Percentiles rank a stretch among this genome's conserved stretches.
These are phyloP conservation scores for Catotricha subobsoleta DNA, from an alignment of 2,888 invertebrate species.

Conservation along the genomic window DNA sequence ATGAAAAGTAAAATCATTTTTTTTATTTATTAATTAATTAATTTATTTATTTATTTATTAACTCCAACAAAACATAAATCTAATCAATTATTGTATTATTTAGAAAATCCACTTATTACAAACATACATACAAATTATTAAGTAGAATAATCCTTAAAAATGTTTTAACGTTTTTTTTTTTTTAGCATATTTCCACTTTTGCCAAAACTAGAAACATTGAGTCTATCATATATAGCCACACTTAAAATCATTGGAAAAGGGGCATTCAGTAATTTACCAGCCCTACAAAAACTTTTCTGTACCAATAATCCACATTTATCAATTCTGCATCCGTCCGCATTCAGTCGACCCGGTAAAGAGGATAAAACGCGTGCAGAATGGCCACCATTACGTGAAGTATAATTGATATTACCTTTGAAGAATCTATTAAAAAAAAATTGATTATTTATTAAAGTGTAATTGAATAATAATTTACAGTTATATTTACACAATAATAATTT, in stretches of 20 bases:
- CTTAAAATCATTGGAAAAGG: slow-evolving; percentile 37
- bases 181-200: slow-evolving; percentile 47
- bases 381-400: slow-evolving; percentile 38
- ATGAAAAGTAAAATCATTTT: slow-evolving; percentile 22
- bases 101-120: too few species aligned
- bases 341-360: slow-evolving; percentile 33
- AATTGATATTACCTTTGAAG: not conserved
- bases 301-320: slow-evolving; percentile 43
- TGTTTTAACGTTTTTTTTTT: slow-evolving; percentile 8
- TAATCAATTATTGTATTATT: too few species aligned
- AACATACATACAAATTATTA: too few species aligned
- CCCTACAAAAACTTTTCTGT: slow-evolving; percentile 39
- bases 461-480: slow-evolving; percentile 32
- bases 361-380: slow-evolving; percentile 36
- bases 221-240: slow-evolving; percentile 47
- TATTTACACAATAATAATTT: slow-evolving; percentile 52
- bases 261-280: slow-evolving; percentile 32
- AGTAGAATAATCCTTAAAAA: too few species aligned
- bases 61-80: too few species aligned
- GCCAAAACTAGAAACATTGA: slow-evolving; percentile 40
- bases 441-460: not conserved
- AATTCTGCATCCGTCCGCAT: slow-evolving; percentile 40
- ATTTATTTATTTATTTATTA: too few species aligned
- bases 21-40: not conserved
- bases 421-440: not conserved